Percentiles rank a stretch among this genome's conserved stretches.
Conservation (phyloP, 2,888 invertebrate species). For the Sepiola atlantica region DNA sequence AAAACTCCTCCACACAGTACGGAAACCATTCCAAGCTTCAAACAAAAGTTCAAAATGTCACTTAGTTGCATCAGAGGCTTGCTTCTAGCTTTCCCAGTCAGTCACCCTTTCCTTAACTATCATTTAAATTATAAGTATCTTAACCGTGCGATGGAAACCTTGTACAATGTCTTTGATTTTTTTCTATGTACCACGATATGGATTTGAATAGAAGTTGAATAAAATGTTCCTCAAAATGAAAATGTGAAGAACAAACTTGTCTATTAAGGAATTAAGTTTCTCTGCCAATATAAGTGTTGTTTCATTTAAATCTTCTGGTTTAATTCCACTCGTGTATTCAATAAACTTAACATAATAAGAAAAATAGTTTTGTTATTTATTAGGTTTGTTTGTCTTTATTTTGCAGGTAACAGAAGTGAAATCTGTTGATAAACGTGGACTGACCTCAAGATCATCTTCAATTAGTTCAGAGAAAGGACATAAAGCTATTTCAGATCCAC, state of each 20-base stretch:
- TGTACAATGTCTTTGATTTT: no score
- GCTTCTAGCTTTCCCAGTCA: no score
- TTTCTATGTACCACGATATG: no score
- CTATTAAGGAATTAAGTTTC: not conserved
- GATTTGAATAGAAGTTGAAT: not conserved
- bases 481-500: conserved; percentile 56
- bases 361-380: no score
- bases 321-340: not conserved
- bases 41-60: no score
- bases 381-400: not conserved
- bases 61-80: no score
- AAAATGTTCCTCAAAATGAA: not conserved
- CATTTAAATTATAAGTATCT: no score
- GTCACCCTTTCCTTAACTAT: no score
- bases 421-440: conserved; percentile 58
- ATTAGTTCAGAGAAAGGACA: conserved; percentile 44
- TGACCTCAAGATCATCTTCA: conserved; percentile 50
- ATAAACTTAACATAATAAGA: not conserved
- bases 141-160: no score
- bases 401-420: conserved; percentile 69
- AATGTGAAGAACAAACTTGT: not conserved
- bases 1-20: no score
- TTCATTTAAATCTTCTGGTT: not conserved
- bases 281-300: not conserved
- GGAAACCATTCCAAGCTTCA: no score